Evolutionary conservation across 1,140 invertebrate species (phyloP).

Genomic region (Lepidurus arcticus): DNA sequence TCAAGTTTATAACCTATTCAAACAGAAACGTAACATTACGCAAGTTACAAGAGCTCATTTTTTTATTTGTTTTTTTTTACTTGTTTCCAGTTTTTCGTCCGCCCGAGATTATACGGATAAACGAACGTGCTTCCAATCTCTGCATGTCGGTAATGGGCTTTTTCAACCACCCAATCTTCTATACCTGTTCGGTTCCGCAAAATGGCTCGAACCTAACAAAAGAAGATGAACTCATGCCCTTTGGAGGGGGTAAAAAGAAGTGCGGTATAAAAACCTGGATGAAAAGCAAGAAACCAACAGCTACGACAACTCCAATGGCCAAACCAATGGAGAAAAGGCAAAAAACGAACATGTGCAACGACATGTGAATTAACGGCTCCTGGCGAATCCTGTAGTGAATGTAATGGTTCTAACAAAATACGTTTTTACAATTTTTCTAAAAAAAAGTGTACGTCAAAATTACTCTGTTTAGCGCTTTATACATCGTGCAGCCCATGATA

Average conservation of each 20-base stretch:
- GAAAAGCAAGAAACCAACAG: constrained; percentile 80
- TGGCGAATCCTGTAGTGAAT: constrained; percentile 47
- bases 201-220: constrained; percentile 78
- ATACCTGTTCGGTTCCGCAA: constrained; percentile 85
- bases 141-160: constrained; percentile 63
- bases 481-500: constrained; percentile 69
- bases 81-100: constrained; percentile 62
- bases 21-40: background rate
- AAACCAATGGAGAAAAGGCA: constrained; percentile 80
- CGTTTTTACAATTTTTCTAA: constrained; percentile 23
- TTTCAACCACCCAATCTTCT: constrained; percentile 92
- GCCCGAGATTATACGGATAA: constrained; percentile 85
- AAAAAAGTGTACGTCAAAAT: constrained; percentile 37
- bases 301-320: constrained; percentile 84
- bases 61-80: constrained; percentile 45
- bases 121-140: constrained; percentile 54
- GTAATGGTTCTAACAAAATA: constrained; percentile 48
- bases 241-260: constrained; percentile 3
- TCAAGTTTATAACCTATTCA: constrained; percentile 55
- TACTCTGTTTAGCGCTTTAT: constrained; percentile 64
- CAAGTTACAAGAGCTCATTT: background rate
- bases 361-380: constrained; percentile 64
- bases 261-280: constrained; percentile 60
- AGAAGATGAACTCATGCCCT: constrained; percentile 35
- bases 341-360: constrained; percentile 61